These are phyloP conservation scores for Drosophila arawakana DNA, from an alignment of 1,140 invertebrate species.

Conservation along the genomic window DNA sequence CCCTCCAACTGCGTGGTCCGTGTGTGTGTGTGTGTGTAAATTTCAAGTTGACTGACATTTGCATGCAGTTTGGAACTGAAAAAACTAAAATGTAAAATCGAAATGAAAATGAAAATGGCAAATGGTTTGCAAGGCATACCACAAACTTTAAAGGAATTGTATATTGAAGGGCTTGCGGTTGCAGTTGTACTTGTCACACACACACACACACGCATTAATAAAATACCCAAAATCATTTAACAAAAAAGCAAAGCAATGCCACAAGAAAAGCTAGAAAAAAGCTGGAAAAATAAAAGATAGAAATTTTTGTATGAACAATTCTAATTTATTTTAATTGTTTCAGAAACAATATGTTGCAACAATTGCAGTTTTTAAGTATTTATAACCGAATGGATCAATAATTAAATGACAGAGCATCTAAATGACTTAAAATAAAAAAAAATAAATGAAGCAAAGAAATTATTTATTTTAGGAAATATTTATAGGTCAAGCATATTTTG, in stretches of 20 bases:
- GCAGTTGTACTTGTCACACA: slow-evolving; percentile 41
- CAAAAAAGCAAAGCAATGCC: slow-evolving; percentile 24
- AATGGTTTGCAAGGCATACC: not conserved
- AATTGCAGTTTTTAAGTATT: not conserved
- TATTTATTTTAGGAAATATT: too few relatives aligned
- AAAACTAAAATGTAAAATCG: slow-evolving; percentile 9
- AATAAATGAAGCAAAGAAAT: not conserved
- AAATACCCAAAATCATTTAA: slow-evolving; percentile 34
- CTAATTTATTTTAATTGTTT: slow-evolving; percentile 35
- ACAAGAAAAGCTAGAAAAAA: not conserved
- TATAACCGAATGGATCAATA: slow-evolving; percentile 20
- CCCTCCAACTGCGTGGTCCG: slow-evolving; percentile 11
- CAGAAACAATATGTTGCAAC: not conserved
- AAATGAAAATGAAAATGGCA: slow-evolving; percentile 19
- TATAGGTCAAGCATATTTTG: too few relatives aligned
- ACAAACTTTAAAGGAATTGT: not conserved
- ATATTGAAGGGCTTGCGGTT: slow-evolving; percentile 7
- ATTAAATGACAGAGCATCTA: slow-evolving; percentile 4
- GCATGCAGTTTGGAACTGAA: slow-evolving; percentile 20
- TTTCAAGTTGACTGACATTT: slow-evolving; percentile 47
- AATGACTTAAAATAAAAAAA: not conserved
- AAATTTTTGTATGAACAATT: slow-evolving; percentile 9
- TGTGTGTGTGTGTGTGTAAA: slow-evolving; percentile 4
- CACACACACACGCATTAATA: slow-evolving; percentile 51
- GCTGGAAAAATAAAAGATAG: not conserved